Evolutionary conservation across 2,888 invertebrate genomes (phyloP).

Genomic region (Chymomyza procnemis): DNA sequence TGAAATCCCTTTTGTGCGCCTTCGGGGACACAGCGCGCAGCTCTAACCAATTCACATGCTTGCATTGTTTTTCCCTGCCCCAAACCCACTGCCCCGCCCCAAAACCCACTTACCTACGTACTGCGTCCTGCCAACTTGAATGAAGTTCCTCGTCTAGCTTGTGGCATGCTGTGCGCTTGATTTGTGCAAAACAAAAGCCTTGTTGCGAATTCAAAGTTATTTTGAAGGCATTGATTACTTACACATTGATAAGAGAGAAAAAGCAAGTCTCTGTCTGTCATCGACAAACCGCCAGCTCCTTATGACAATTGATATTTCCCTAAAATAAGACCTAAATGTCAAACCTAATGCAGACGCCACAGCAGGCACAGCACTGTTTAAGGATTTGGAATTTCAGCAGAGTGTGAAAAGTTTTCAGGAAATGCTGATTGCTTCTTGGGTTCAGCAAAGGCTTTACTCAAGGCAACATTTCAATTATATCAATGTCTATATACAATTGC

Average conservation of each 20-base stretch:
- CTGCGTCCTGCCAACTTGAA: background rate
- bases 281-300: constrained; percentile 23
- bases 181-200: constrained; percentile 61
- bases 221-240: constrained; percentile 67
- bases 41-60: constrained; percentile 19
- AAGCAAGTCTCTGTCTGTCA: constrained; percentile 8
- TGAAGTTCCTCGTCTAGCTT: background rate
- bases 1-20: constrained; percentile 65
- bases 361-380: background rate
- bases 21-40: constrained; percentile 31
- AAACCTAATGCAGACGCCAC: background rate
- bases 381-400: background rate
- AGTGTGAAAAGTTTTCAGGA: background rate
- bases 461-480: background rate
- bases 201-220: constrained; percentile 59
- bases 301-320: constrained; percentile 54
- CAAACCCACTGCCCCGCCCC: background rate
- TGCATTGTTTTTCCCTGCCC: constrained; percentile 31
- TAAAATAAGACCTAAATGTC: background rate
- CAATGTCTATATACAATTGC: background rate
- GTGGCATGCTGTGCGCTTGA: constrained; percentile 29
- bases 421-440: background rate
- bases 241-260: constrained; percentile 47
- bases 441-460: background rate
- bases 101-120: too few relatives aligned